Evolutionary conservation across 1,140 invertebrate genomes (phyloP), one percentile per base, ranked within the genome.

Genomic region (Tyrophagus putrescentiae): DNA sequence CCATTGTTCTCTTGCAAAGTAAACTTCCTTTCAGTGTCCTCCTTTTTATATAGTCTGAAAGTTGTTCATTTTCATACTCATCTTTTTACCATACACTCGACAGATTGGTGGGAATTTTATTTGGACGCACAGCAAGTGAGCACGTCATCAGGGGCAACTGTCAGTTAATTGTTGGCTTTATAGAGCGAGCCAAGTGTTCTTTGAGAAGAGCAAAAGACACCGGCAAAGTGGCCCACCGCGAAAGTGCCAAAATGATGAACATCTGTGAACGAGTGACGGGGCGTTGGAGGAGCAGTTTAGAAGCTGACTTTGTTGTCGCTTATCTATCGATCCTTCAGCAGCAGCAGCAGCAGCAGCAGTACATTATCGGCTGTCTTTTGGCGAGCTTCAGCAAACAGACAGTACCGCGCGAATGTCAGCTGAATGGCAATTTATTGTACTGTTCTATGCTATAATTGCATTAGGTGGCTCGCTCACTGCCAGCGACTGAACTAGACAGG

Each of bases 241-340:
- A 48, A 21, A 21, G 45, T 48, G 45, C 45, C 45, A 48, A 48
- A 48, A 48, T 48, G 45, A 48, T 48, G 45, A 48, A 48, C 45
- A 48, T 48, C 45, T 48, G 45, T 29, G 45, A 48, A 48, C n/a
- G n/a, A n/a, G n/a, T n/a, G 7, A 25, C 7, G 31, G 31, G 7
- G 23, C 45, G 13, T 39, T 13, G 21, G 21, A 39, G 13, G 13
- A 39, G 13, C 21, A 21, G 36, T 39, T 39, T 13, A 39, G 45
- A 48, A 29, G 45, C 18, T 7, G 21, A n/a, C n/a, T 39, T 6
- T 6, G 13, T 48, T 48, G 45, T 48, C 31, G 45, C 45, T 48
- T 48, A 48, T 48, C 45, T 25, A 48, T 48, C 21, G 45, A 48
- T 48, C 45, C 7, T 13, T 48, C 21, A 29, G 18, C 45, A 9